phyloP scores from a whole-genome alignment of 2,797 vertebrate genomes.

The Siniperca undulata region DNA sequence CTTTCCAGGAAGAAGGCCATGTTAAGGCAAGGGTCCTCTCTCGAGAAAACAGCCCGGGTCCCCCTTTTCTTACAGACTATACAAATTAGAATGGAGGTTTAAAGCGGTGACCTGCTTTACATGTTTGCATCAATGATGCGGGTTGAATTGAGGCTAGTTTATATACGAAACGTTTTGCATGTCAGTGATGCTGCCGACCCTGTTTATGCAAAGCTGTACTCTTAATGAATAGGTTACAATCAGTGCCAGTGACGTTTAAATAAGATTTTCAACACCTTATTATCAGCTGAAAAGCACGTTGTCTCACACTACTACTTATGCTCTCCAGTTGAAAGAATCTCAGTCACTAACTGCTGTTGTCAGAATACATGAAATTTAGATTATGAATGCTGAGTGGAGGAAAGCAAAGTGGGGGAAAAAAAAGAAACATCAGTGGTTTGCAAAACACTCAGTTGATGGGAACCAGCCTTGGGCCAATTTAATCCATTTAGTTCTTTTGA shows the following conservation, averaged over 20 bases:
- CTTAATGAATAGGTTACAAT: constrained; percentile 44
- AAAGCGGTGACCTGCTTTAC: constrained; percentile 43
- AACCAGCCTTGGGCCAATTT: constrained; percentile 47
- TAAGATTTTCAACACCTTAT: constrained; percentile 27
- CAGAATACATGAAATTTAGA: constrained; percentile 54
- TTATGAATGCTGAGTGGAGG: constrained; percentile 32
- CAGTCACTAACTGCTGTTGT: constrained; percentile 32
- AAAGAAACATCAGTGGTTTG: constrained; percentile 40
- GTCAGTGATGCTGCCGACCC: constrained; percentile 17
- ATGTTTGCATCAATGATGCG: constrained; percentile 28
- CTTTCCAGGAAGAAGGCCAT: constrained; percentile 58
- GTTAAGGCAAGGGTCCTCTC: constrained; percentile 52
- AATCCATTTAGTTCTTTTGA: constrained; percentile 61
- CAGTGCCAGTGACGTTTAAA: constrained; percentile 43
- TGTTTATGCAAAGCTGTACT: constrained; percentile 42
- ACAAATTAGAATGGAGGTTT: constrained; percentile 43
- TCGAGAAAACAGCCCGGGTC: constrained; percentile 38
- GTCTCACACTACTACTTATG: constrained; percentile 40
- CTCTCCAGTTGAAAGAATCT: constrained; percentile 44
- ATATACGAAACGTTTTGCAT: constrained; percentile 27
- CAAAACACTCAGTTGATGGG: constrained; percentile 48
- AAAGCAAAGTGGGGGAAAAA: neutral
- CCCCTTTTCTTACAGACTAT: constrained; percentile 34
- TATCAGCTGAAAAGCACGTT: constrained; percentile 45
- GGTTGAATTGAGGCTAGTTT: constrained; percentile 40